A percentile compares a stretch with the other conserved stretches of the same genome.
These are phyloP conservation scores for Penaeus chinensis DNA, from an alignment of 1,140 invertebrate species.

Conservation along the genomic window DNA sequence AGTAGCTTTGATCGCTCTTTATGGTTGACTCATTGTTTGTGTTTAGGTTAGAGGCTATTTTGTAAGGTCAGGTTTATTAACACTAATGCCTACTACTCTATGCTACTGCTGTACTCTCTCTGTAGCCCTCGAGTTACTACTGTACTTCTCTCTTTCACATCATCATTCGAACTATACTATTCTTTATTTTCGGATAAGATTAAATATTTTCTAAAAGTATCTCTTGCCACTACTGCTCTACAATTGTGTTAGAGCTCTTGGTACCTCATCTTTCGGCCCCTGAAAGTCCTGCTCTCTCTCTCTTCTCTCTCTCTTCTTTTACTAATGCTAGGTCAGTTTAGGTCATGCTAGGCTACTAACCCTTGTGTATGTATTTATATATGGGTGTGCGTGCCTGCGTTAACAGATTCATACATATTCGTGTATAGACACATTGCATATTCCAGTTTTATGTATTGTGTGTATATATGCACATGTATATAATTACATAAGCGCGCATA, in stretches of 20 bases:
- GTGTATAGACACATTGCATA: no score
- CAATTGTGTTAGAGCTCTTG: slow-evolving; percentile 55
- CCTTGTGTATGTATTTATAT: slow-evolving; percentile 22
- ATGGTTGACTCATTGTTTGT: slow-evolving; percentile 55
- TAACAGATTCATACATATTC: no score
- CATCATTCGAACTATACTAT: slow-evolving; percentile 31
- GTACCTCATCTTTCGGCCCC: slow-evolving; percentile 54
- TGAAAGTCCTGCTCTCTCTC: slow-evolving; percentile 52
- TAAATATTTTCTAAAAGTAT: slow-evolving; percentile 32
- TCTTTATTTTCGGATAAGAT: slow-evolving; percentile 45
- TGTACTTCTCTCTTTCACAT: slow-evolving; percentile 35
- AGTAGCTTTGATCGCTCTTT: slow-evolving; percentile 48
- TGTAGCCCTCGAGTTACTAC: slow-evolving; percentile 48
- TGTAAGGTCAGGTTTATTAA: slow-evolving; percentile 60
- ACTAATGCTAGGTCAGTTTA: slow-evolving; percentile 59
- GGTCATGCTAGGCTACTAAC: slow-evolving; percentile 60
- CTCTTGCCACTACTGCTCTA: slow-evolving; percentile 46
- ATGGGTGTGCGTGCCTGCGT: no score
- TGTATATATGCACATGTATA: no score
- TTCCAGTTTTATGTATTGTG: no score
- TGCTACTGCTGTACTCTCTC: slow-evolving; percentile 59
- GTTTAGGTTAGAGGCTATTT: slow-evolving; percentile 59
- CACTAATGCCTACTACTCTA: slow-evolving; percentile 59
- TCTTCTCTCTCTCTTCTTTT: slow-evolving; percentile 46
- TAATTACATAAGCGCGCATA: no score